These are phyloP conservation scores for Perca schrenkii DNA, from an alignment of 2,113 vertebrate genomes.

Conservation along the genomic window DNA sequence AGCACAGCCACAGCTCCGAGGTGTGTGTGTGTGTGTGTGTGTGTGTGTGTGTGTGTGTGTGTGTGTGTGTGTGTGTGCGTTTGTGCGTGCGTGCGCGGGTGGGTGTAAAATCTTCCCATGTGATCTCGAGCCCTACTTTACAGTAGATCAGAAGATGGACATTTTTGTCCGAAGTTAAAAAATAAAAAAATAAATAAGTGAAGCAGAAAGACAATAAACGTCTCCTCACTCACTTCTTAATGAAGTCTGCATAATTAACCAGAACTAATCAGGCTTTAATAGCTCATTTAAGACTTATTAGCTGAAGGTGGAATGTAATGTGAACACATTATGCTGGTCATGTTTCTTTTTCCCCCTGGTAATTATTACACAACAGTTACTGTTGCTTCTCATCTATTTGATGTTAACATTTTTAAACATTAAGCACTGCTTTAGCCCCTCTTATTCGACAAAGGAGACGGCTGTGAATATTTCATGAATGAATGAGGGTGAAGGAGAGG, in stretches of 20 bases:
- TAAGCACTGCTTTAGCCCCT: neutral
- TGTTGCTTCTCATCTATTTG: conserved; percentile 1
- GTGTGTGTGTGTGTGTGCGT: conserved; percentile 16
- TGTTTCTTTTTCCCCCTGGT: neutral
- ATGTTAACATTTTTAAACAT: conserved; percentile 22
- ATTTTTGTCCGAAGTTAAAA: neutral
- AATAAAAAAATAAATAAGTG: neutral
- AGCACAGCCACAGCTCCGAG: conserved; percentile 23
- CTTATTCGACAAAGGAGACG: conserved; percentile 23
- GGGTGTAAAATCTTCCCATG: neutral
- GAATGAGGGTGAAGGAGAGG: conserved; percentile 58
- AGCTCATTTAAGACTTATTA: conserved; percentile 31
- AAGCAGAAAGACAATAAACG: conserved; percentile 14
- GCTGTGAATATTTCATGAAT: conserved; percentile 67
- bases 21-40: conserved; percentile 30
- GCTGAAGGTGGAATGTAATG: conserved; percentile 28
- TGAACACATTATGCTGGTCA: conserved; percentile 9
- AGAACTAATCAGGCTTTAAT: conserved; percentile 34
- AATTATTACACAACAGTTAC: conserved; percentile 11
- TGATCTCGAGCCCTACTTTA: conserved; percentile 29
- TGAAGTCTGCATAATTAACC: conserved; percentile 39
- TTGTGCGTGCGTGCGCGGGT: neutral
- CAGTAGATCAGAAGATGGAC: neutral
- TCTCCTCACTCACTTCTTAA: conserved; percentile 8
- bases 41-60: neutral